These are phyloP conservation scores for Caerostris darwini DNA, from an alignment of 1,140 invertebrate genomes.

Conservation along the genomic window DNA sequence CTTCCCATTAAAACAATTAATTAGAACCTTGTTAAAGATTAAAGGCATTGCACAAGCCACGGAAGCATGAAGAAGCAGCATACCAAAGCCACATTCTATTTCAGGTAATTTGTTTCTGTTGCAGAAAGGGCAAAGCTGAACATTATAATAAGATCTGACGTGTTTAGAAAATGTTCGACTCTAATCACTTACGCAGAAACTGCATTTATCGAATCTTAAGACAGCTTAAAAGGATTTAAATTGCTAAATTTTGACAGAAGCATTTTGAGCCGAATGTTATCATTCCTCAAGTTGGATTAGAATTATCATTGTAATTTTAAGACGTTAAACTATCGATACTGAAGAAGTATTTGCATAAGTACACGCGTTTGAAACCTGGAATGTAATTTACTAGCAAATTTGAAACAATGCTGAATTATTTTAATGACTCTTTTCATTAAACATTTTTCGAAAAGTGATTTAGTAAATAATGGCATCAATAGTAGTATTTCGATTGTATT, in stretches of 20 bases:
- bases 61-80: background rate
- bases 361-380: background rate
- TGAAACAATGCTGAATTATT: too few species aligned
- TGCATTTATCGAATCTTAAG: background rate
- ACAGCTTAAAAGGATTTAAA: background rate
- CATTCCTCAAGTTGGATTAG: rapidly evolving
- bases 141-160: background rate
- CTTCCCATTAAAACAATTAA: conserved; percentile 35
- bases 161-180: background rate
- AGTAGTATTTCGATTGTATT: too few species aligned
- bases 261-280: background rate
- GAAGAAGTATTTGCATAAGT: background rate
- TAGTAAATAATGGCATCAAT: too few species aligned
- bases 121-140: background rate
- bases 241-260: background rate
- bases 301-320: background rate
- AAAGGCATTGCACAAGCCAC: background rate
- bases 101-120: background rate
- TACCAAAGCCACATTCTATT: background rate
- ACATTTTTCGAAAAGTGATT: too few species aligned
- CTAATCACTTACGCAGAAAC: background rate
- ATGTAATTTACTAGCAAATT: background rate
- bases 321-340: background rate
- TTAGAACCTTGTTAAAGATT: conserved; percentile 36
- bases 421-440: too few species aligned